Evolutionary conservation across 2,797 vertebrate genomes (phyloP).

Genomic region (Micropoecilia bifurca): DNA sequence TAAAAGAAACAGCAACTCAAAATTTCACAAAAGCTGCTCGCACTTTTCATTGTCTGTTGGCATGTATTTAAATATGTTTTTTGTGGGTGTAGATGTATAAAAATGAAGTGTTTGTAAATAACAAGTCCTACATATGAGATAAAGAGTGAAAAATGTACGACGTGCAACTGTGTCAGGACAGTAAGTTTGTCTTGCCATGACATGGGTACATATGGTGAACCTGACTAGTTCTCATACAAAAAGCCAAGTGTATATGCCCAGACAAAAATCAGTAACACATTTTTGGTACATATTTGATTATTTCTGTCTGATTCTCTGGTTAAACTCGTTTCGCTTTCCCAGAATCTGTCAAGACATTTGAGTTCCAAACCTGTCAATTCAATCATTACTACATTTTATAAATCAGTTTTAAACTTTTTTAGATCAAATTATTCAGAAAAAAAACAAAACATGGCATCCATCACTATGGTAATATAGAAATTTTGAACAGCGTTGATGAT

Average conservation of each 20-base stretch:
- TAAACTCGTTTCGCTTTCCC: neutral
- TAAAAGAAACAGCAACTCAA: neutral
- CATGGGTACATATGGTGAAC: neutral
- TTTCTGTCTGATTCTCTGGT: neutral
- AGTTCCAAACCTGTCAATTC: conserved; percentile 4
- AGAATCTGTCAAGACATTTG: neutral
- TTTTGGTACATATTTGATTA: neutral
- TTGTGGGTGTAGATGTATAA: neutral
- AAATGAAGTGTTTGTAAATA: neutral
- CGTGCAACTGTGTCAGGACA: neutral
- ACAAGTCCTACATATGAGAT: neutral
- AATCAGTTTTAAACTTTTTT: conserved; percentile 4
- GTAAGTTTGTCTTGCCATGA: neutral
- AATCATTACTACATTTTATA: conserved; percentile 11
- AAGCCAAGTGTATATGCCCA: neutral
- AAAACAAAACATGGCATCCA: neutral
- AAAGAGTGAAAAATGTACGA: neutral
- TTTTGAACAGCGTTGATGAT: conserved; percentile 16
- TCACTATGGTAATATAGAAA: neutral
- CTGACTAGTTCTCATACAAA: neutral
- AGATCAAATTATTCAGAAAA: neutral
- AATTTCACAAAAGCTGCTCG: neutral
- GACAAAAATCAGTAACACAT: neutral
- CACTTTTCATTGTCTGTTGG: neutral
- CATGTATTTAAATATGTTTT: neutral